Percentiles rank a stretch among this genome's conserved stretches.
Evolutionary conservation across 2,888 invertebrate species (phyloP).

Genomic region (Dryobota labecula): DNA sequence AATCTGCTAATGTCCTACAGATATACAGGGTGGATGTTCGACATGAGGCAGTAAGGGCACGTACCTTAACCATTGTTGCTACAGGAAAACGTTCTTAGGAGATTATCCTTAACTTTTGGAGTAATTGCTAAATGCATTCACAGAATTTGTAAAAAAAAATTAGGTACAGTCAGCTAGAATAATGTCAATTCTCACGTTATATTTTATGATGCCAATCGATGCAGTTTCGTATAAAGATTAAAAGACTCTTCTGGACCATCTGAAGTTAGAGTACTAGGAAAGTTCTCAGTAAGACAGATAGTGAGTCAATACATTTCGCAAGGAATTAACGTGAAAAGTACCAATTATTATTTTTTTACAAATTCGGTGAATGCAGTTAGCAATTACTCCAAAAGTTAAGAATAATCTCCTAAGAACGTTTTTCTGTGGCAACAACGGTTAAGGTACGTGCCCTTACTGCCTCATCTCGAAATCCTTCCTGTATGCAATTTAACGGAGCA

Average conservation of each 20-base stretch:
- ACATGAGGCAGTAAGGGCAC: neutral
- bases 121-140: neutral
- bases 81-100: neutral
- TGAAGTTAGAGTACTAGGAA: neutral
- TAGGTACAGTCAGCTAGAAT: neutral
- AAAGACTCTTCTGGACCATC: neutral
- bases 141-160: accelerated
- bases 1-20: conserved; percentile 25
- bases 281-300: no score
- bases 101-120: neutral
- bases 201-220: neutral
- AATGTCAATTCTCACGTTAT: neutral
- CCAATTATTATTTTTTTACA: no score
- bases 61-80: neutral
- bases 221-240: neutral
- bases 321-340: no score
- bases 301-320: no score
- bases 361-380: no score
- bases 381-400: no score
- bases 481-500: conserved; percentile 1
- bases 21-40: neutral
- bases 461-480: neutral
- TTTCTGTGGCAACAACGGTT: neutral
- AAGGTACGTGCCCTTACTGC: neutral
- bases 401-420: neutral